These are phyloP conservation scores for Euleptes europaea DNA, from an alignment of 2,113 vertebrate species.

Conservation along the genomic window DNA sequence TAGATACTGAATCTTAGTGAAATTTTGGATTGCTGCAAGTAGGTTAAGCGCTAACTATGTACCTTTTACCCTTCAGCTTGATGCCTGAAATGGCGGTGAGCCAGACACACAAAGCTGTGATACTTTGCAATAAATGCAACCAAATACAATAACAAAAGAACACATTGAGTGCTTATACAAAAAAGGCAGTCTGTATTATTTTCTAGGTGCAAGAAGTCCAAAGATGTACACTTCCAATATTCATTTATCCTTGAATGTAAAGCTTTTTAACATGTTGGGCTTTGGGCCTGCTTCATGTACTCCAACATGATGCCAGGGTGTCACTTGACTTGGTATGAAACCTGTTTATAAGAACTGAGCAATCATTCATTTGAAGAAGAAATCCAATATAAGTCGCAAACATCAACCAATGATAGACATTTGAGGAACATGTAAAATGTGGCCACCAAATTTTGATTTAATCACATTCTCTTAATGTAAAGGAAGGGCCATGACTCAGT, in stretches of 20 bases:
- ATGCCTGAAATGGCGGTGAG: background rate
- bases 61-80: background rate
- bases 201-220: background rate
- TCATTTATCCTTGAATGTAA: background rate
- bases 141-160: background rate
- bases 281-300: background rate
- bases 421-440: too few relatives aligned
- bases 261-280: background rate
- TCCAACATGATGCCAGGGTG: too few relatives aligned
- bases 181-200: background rate
- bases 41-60: background rate
- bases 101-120: background rate
- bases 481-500: too few relatives aligned
- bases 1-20: background rate
- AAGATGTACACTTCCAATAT: background rate
- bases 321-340: too few relatives aligned
- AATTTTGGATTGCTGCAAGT: background rate
- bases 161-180: background rate
- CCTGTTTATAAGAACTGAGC: too few relatives aligned
- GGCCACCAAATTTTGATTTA: too few relatives aligned
- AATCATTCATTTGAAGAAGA: too few relatives aligned
- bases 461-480: too few relatives aligned
- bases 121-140: background rate
- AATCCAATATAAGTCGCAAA: too few relatives aligned
- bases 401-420: too few relatives aligned